A percentile compares a stretch with the other conserved stretches of the same genome.
These are phyloP conservation scores for Glaucidium brasilianum DNA, from an alignment of 2,113 vertebrate genomes.

Conservation along the genomic window DNA sequence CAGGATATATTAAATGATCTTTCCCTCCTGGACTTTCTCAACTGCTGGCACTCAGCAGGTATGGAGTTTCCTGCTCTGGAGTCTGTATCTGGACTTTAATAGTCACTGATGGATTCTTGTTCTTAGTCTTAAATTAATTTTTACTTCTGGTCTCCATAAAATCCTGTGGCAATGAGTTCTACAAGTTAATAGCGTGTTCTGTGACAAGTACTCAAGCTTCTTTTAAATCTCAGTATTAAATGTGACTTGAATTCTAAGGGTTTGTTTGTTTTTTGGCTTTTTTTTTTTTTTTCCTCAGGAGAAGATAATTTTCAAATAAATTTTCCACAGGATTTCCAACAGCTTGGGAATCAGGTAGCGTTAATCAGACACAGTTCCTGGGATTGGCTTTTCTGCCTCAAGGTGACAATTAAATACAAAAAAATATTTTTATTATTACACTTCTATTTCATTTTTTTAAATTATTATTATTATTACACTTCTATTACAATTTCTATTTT, in stretches of 20 bases:
- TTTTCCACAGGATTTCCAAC: neutral
- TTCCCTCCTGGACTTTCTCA: conserved; percentile 44
- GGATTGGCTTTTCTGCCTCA: neutral
- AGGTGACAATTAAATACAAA: neutral
- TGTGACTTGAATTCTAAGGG: neutral
- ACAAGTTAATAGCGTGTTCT: neutral
- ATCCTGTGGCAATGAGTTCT: conserved; percentile 6
- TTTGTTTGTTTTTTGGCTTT: neutral
- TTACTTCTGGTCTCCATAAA: conserved; percentile 10
- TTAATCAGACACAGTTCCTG: neutral
- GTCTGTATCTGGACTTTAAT: conserved; percentile 28
- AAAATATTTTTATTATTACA: neutral
- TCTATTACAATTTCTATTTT: neutral
- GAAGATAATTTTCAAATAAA: neutral
- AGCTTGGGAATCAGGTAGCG: neutral
- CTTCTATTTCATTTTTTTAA: too few relatives aligned
- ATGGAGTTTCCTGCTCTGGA: conserved; percentile 43
- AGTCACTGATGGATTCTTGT: neutral
- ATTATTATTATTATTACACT: neutral
- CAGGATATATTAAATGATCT: conserved; percentile 5
- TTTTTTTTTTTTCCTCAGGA: neutral
- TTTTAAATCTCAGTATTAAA: neutral
- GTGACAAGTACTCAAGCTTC: neutral
- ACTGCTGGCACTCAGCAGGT: conserved; percentile 12
- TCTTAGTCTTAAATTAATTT: conserved; percentile 31